Percentiles rank a stretch among this genome's conserved stretches.
Evolutionary conservation across 2,113 vertebrate species (phyloP).

Genomic region (Beaufortia kweichowensis): DNA sequence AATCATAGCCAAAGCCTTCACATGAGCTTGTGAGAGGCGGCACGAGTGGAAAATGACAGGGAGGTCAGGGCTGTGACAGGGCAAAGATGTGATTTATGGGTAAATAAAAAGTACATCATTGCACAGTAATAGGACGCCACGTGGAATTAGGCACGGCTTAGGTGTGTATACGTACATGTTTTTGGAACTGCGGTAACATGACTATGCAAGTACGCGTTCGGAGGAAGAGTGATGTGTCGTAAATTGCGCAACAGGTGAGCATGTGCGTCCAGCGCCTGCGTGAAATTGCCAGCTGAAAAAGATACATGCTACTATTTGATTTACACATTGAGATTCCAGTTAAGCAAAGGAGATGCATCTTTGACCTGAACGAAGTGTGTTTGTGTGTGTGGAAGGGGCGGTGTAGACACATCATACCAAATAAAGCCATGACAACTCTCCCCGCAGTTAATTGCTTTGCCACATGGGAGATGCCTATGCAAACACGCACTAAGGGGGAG

Average conservation of each 20-base stretch:
- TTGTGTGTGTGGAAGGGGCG: not conserved
- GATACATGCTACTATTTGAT: conserved; percentile 34
- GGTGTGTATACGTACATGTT: conserved; percentile 2
- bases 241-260: conserved; percentile 27
- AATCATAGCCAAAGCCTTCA: too few relatives aligned
- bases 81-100: conserved; percentile 42
- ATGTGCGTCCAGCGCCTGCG: conserved; percentile 26
- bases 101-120: conserved; percentile 50
- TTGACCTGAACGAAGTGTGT: conserved; percentile 30
- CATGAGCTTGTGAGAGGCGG: not conserved
- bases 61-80: conserved; percentile 34
- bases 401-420: conserved; percentile 45
- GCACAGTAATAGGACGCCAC: conserved; percentile 44
- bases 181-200: conserved; percentile 31
- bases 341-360: conserved; percentile 25
- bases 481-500: conserved; percentile 9
- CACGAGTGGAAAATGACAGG: conserved; percentile 20
- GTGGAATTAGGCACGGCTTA: not conserved
- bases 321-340: conserved; percentile 31
- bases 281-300: conserved; percentile 20
- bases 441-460: conserved; percentile 22
- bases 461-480: conserved; percentile 36
- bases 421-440: conserved; percentile 50
- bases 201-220: conserved; percentile 38
- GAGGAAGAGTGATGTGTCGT: not conserved